Base-by-base conservation (phyloP, 2,888 invertebrate species). In the Allolobophora icterica region DNA sequence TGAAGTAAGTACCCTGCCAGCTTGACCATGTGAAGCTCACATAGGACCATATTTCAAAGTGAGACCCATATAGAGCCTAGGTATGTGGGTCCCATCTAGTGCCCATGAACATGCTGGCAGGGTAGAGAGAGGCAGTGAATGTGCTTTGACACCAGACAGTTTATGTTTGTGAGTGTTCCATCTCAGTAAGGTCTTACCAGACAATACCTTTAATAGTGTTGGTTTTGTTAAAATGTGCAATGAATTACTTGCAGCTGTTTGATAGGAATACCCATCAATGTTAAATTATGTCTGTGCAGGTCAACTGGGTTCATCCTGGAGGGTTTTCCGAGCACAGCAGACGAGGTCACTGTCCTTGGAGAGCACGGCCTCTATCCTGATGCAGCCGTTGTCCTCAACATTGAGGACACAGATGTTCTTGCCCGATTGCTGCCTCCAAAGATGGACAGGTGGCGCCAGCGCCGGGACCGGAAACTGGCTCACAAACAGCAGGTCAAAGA, bases 281-380 rank as follows among this genome's bases (percentile, higher is more conserved):
- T 24, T 52, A 2, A 24, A 52, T 71, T 71, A 8, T 11, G n/a
- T 71, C 19, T 40, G 89, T 93, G 21, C 93, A 95, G 95, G 91
- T 94, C 94, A 0, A 94, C 94, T 83, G 95, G 95, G 0, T 95
- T 95, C 92, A 93, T 95, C 21, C 93, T 95, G 91, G 95, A 95
- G 91, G 95, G 95, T 34, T 95, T 95, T 92, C 95, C 95, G 13
- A 92, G 94, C 33, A 94, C 94, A 30, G 92, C 93, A 34, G 95
- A 95, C 17, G 95, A 95, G 91, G 94, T 93, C n/a, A 93, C 93
- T 17, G 95, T 94, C 92, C 91, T 95, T 91, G 93, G 94, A 8
- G 95, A 95, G 90, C 92, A 93, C 38, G 95, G 95, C 17, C 92
- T 95, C 90, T 95, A 94, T 92, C 95, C 95, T 5, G 95, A 95